These are phyloP conservation scores for Schmidtea mediterranea DNA, from an alignment of 1,140 invertebrate genomes.

Conservation along the genomic window DNA sequence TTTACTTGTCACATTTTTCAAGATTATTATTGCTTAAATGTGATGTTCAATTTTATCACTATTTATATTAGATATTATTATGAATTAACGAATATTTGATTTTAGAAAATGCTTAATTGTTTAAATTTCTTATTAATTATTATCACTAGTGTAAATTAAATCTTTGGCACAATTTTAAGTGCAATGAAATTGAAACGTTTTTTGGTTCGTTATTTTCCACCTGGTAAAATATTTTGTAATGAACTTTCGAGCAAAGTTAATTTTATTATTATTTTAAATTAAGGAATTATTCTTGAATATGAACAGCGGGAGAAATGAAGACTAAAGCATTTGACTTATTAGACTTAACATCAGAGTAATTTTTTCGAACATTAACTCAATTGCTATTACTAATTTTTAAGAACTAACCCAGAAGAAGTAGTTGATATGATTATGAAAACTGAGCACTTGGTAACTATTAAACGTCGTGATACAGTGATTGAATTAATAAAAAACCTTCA, in stretches of 20 bases:
- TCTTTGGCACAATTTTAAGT: too few relatives aligned
- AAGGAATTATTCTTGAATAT: constrained; percentile 28
- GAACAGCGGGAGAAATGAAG: constrained; percentile 25
- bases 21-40: too few relatives aligned
- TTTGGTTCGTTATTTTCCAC: background rate
- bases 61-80: too few relatives aligned
- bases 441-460: constrained; percentile 22
- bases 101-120: too few relatives aligned
- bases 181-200: too few relatives aligned
- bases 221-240: background rate
- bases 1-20: too few relatives aligned
- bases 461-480: constrained; percentile 23
- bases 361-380: too few relatives aligned
- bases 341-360: constrained; percentile 24
- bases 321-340: constrained; percentile 26
- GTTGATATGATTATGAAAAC: constrained; percentile 24
- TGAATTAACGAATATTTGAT: too few relatives aligned
- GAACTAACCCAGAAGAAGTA: constrained; percentile 23
- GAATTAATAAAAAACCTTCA: constrained; percentile 3
- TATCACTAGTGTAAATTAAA: too few relatives aligned
- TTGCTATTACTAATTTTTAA: too few relatives aligned
- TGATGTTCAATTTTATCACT: too few relatives aligned
- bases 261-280: constrained; percentile 9
- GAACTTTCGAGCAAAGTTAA: background rate
- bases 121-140: too few relatives aligned